These are phyloP conservation scores for Cryptoprocta ferox DNA, from an alignment of 2,797 vertebrate genomes.

Conservation along the genomic window DNA sequence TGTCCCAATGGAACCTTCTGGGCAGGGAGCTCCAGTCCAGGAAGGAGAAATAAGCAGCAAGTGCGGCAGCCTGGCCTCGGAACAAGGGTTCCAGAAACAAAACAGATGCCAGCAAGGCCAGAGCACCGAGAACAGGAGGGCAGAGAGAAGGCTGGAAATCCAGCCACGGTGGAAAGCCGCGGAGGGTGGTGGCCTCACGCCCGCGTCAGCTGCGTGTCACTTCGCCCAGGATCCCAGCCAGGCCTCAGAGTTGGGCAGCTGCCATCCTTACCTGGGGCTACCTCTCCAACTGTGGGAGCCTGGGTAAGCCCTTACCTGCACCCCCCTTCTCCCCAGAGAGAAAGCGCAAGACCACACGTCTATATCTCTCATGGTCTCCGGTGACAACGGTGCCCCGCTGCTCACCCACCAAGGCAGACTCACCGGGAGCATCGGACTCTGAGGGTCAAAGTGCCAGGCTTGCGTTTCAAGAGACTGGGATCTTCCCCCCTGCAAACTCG, in stretches of 20 bases:
- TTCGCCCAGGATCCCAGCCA: not conserved
- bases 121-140: not conserved
- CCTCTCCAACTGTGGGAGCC: not conserved
- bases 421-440: not conserved
- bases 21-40: not conserved
- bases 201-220: too few relatives aligned
- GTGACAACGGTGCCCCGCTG: not conserved
- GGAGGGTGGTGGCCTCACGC: not conserved
- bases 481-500: not conserved
- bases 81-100: not conserved
- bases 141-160: not conserved
- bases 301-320: not conserved
- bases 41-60: not conserved
- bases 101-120: too few relatives aligned
- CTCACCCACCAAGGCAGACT: rapidly evolving
- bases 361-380: not conserved
- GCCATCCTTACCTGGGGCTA: rapidly evolving
- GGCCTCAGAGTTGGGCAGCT: not conserved
- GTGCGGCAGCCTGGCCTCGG: not conserved
- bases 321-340: not conserved
- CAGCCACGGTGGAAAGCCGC: rapidly evolving
- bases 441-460: not conserved
- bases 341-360: not conserved
- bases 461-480: not conserved
- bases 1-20: not conserved